Evolutionary conservation across 2,113 vertebrate species (phyloP).

Genomic region (Lagopus muta): DNA sequence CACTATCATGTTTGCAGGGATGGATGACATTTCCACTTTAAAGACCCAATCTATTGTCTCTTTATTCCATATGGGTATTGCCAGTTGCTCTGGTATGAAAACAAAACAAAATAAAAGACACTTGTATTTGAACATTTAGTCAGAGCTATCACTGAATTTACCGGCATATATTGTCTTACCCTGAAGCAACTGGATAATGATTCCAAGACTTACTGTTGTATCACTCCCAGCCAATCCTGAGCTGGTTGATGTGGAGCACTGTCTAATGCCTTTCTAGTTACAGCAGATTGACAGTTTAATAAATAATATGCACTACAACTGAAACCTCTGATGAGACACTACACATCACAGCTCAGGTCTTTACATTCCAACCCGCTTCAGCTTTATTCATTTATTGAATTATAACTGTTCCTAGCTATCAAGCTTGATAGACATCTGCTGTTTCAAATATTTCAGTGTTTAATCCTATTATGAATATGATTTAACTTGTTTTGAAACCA

Average conservation of each 20-base stretch:
- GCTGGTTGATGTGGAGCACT: background rate
- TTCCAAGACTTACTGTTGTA: constrained; percentile 24
- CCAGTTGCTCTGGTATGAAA: background rate
- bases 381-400: constrained; percentile 52
- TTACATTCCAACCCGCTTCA: constrained; percentile 4
- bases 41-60: background rate
- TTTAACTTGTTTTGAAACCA: constrained; percentile 44
- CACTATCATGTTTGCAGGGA: background rate
- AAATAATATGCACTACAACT: constrained; percentile 35
- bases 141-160: constrained; percentile 27
- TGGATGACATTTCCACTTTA: constrained; percentile 43
- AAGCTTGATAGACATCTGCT: constrained; percentile 29
- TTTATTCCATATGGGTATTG: background rate
- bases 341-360: background rate
- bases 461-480: constrained; percentile 32
- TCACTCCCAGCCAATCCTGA: constrained; percentile 11
- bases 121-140: background rate
- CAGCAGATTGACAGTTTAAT: constrained; percentile 49
- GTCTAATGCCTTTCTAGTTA: constrained; percentile 28
- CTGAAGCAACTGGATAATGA: constrained; percentile 36
- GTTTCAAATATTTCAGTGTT: constrained; percentile 56
- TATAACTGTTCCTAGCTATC: constrained; percentile 24
- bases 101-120: background rate
- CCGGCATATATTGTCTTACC: constrained; percentile 12
- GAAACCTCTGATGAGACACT: constrained; percentile 34